These are phyloP conservation scores for Conchocele bisecta DNA, from an alignment of 2,888 invertebrate genomes.

Conservation along the genomic window DNA sequence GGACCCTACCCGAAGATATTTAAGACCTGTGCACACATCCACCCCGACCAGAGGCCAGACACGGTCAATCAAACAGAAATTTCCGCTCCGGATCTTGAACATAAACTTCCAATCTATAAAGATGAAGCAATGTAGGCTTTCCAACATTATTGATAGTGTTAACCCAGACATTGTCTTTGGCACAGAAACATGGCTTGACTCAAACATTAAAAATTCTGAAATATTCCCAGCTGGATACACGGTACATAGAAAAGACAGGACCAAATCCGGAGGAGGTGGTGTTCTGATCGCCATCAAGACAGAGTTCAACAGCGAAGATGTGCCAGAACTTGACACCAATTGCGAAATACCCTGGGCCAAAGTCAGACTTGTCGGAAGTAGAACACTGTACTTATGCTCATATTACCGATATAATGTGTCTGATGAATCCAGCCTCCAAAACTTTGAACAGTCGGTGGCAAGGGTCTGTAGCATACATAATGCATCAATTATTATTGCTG, in stretches of 20 bases:
- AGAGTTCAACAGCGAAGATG: slow-evolving; percentile 5
- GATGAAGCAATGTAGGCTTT: slow-evolving; percentile 6
- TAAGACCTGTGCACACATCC: too few relatives aligned
- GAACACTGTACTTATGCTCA: slow-evolving; percentile 1
- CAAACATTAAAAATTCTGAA: not conserved
- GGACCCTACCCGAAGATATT: too few relatives aligned
- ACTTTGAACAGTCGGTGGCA: not conserved
- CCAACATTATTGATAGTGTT: slow-evolving; percentile 2
- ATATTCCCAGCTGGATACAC: slow-evolving; percentile 1
- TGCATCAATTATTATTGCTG: slow-evolving; percentile 5
- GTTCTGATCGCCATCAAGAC: not conserved
- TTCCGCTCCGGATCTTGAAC: not conserved
- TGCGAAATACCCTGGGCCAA: slow-evolving; percentile 11
- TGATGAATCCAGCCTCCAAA: slow-evolving; percentile 1
- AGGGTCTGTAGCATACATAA: not conserved
- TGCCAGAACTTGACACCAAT: slow-evolving; percentile 4
- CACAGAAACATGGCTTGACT: slow-evolving; percentile 15
- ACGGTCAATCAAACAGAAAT: too few relatives aligned
- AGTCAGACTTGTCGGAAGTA: too few relatives aligned
- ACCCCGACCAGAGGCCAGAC: too few relatives aligned
- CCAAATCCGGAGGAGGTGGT: not conserved
- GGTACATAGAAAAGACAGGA: slow-evolving; percentile 5
- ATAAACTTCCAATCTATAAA: slow-evolving; percentile 13
- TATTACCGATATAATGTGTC: slow-evolving; percentile 8
- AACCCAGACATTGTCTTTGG: slow-evolving; percentile 10